Evolutionary conservation across 2,888 invertebrate genomes (phyloP), one percentile per base, ranked within the genome.

Genomic region (Drosophila hamatofila): DNA sequence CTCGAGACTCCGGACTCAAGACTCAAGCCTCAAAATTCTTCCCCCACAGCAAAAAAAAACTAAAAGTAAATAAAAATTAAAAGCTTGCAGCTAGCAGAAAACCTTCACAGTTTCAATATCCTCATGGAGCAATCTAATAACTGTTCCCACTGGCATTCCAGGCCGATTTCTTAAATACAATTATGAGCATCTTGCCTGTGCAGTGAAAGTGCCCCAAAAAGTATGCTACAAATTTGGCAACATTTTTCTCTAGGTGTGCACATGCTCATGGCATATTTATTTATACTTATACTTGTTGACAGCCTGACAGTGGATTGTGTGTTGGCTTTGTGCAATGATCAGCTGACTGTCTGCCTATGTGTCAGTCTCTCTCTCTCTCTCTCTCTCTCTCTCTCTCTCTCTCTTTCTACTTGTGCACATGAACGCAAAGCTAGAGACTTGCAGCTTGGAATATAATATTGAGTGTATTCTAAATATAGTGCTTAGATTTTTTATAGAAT

Each of bases 81-180:
- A 12, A 18, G n/a, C 48, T 3, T n/a, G 27, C 27, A 2, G 23
- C 48, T 3, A 27, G 27, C 27, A 2, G 23, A 25, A 55, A 41
- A 35, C 51, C 79, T 59, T 60, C 49, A 65, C 62, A 75, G 61
- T 65, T 69, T 74, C 74, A 73, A 74, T 63, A 74, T 74, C 78
- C 75, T 57, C 33, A 48, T 23, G 63, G 78, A 63, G 59, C 78
- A 78, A 73, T 76, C 62, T 41, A 54, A 55, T 67, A 75, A 65
- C 61, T 37, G 52, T 49, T 69, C 69, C 62, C 79, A 44, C 44
- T 61, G 60, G 79, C 51, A 60, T 60, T 54, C 51, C 48, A 21
- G 33, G 21, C 44, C 48, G 49, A 56, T 66, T 65, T 37, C 68
- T 57, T 12, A 57, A 73, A 70, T 59, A 70, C 58, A 74, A 70